These are phyloP conservation scores for Axis porcinus DNA, from an alignment of 2,113 vertebrate species.

Conservation along the genomic window DNA sequence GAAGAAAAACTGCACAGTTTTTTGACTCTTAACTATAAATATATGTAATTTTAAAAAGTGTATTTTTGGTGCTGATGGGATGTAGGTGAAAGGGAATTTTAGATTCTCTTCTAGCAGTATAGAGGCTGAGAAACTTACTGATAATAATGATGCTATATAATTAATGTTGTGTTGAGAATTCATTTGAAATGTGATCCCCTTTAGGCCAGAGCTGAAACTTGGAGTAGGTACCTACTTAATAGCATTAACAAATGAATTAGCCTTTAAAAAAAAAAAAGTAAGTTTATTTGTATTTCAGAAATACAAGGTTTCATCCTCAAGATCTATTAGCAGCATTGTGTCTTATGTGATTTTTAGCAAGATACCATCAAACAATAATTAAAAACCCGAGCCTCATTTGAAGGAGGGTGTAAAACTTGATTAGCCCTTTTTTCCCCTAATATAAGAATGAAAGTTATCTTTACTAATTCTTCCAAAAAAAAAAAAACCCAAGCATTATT, in stretches of 20 bases:
- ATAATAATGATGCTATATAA: slow-evolving; percentile 54
- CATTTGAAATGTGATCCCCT: slow-evolving; percentile 24
- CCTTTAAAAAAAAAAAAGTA: slow-evolving; percentile 19
- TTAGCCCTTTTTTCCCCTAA: background rate
- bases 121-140: slow-evolving; percentile 13
- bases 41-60: slow-evolving; percentile 8
- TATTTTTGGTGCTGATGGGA: slow-evolving; percentile 38
- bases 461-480: background rate
- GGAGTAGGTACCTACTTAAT: slow-evolving; percentile 42
- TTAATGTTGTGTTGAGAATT: slow-evolving; percentile 31
- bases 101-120: slow-evolving; percentile 12
- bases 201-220: slow-evolving; percentile 44
- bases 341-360: background rate
- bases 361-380: background rate
- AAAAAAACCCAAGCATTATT: background rate
- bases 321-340: background rate
- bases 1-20: background rate
- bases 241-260: slow-evolving; percentile 24
- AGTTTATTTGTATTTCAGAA: background rate
- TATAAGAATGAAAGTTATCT: background rate
- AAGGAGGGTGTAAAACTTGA: background rate
- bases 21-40: slow-evolving; percentile 32
- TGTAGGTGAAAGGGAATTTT: background rate
- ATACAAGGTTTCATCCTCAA: background rate
- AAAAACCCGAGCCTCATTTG: background rate